These are phyloP conservation scores for Halcyon senegalensis DNA, from an alignment of 2,113 vertebrate genomes.

Conservation along the genomic window DNA sequence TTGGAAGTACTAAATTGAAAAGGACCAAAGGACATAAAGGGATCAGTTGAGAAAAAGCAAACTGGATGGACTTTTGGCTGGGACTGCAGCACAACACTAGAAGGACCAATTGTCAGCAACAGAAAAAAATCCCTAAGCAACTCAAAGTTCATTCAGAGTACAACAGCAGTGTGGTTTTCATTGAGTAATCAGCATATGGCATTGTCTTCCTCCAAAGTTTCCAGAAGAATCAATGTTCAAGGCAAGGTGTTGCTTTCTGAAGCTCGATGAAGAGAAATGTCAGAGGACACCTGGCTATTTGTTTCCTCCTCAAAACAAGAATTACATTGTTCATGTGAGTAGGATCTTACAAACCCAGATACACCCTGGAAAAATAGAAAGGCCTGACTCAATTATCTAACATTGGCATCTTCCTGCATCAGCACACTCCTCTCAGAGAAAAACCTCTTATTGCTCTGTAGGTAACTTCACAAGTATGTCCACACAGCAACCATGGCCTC, in stretches of 20 bases:
- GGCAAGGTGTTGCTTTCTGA: neutral
- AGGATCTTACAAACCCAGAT: neutral
- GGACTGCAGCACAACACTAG: neutral
- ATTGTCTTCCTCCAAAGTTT: neutral
- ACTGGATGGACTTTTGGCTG: neutral
- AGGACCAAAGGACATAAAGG: neutral
- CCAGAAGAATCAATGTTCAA: neutral
- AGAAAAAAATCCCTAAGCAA: neutral
- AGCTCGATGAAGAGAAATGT: neutral
- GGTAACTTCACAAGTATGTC: neutral
- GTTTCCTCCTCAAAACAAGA: neutral
- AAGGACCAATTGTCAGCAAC: neutral
- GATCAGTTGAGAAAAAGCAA: neutral
- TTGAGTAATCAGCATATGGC: neutral
- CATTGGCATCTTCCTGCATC: neutral
- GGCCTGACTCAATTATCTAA: neutral
- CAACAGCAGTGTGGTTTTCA: neutral
- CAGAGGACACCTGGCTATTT: neutral
- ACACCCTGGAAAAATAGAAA: neutral
- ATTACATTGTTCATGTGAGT: neutral
- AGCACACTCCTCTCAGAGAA: neutral
- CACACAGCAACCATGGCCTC: neutral
- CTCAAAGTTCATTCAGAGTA: neutral
- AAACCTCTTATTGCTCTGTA: neutral
- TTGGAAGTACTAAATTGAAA: neutral